Conservation (phyloP, 2,113 vertebrate genomes). For the Corvus cornix region DNA sequence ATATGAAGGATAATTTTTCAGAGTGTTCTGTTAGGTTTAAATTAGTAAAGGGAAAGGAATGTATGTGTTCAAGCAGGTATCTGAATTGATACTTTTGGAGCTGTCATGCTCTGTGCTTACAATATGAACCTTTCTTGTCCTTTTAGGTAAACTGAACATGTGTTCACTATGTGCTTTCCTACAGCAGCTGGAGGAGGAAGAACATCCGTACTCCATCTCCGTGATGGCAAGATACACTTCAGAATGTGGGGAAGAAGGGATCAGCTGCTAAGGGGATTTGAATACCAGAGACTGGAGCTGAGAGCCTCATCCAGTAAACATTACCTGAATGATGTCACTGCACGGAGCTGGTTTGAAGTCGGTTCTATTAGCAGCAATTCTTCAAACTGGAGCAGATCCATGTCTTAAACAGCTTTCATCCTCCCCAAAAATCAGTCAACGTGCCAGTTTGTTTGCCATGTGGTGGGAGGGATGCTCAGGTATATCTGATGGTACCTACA, state of each 20-base stretch:
- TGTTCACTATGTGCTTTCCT: background rate
- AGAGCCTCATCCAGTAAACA: background rate
- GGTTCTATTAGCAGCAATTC: background rate
- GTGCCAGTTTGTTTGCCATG: rapidly evolving
- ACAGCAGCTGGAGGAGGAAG: background rate
- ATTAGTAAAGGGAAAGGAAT: background rate
- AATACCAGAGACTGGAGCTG: background rate
- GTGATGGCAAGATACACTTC: background rate
- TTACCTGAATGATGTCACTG: background rate
- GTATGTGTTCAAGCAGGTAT: background rate
- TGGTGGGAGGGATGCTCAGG: background rate
- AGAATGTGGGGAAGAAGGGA: background rate
- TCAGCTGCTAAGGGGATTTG: background rate
- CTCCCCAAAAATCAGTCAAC: background rate
- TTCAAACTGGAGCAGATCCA: background rate
- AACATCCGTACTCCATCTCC: background rate
- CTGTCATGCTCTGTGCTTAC: background rate
- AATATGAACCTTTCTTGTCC: background rate
- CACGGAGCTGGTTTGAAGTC: background rate
- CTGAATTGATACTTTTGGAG: background rate
- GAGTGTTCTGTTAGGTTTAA: background rate
- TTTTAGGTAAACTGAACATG: background rate
- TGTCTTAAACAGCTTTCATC: background rate
- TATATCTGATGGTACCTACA: too few relatives aligned
- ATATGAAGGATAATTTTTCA: background rate